Percentiles rank a stretch among this genome's conserved stretches.
These are phyloP conservation scores for Physocephala rufipes DNA, from an alignment of 2,888 invertebrate species.

Conservation along the genomic window DNA sequence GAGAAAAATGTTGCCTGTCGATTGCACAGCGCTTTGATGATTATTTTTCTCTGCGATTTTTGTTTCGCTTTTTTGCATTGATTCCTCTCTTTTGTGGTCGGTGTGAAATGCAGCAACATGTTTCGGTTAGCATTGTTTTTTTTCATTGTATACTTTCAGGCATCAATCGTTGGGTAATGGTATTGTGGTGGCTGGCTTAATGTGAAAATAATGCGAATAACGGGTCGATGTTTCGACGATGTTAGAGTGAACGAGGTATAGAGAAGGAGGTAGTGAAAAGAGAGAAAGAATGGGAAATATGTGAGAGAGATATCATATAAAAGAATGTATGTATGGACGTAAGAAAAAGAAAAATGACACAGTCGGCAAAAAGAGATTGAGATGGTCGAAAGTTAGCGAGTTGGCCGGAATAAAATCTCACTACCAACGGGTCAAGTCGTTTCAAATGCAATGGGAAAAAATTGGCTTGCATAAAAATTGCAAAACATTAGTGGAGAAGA, in stretches of 20 bases:
- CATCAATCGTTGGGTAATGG: constrained; percentile 34
- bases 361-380: not conserved
- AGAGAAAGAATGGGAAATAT: constrained; percentile 2
- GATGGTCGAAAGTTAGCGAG: not conserved
- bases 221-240: not conserved
- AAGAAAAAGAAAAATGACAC: not conserved
- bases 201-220: constrained; percentile 37
- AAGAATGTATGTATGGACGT: constrained; percentile 1
- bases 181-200: constrained; percentile 26
- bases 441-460: not conserved
- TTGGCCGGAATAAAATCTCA: not conserved
- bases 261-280: constrained; percentile 13
- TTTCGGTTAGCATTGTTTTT: constrained; percentile 24
- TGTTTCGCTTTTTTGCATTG: not conserved
- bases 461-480: not conserved
- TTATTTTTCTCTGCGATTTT: not conserved
- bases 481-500: not conserved
- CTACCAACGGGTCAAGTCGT: not conserved
- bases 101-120: constrained; percentile 32
- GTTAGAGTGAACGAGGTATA: not conserved
- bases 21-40: too few species aligned
- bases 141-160: constrained; percentile 26
- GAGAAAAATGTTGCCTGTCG: too few species aligned
- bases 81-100: not conserved
- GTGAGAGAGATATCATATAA: not conserved